phyloP scores from a whole-genome alignment of 2,888 invertebrate genomes.

The Myopa tessellatipennis region DNA sequence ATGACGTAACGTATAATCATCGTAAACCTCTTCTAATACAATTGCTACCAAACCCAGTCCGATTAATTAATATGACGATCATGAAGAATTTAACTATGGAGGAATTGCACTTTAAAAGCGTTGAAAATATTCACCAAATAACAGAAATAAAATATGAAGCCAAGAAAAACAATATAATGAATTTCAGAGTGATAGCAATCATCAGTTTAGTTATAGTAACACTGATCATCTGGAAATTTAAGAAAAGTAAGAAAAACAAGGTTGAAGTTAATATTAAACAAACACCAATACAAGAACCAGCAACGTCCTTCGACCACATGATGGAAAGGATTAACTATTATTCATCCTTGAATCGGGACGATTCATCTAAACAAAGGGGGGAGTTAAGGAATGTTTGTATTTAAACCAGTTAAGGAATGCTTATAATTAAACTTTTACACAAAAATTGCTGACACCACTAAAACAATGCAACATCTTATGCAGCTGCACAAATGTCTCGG shows the following conservation, averaged over 20 bases:
- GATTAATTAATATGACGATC: conserved; percentile 24
- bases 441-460: too few species aligned
- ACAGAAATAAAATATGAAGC: conserved; percentile 28
- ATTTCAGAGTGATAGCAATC: conserved; percentile 12
- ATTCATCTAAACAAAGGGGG: conserved; percentile 31
- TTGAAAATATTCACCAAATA: conserved; percentile 25
- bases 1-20: conserved; percentile 18
- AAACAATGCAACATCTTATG: too few species aligned
- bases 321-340: conserved; percentile 34
- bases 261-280: conserved; percentile 18
- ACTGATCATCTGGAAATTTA: conserved; percentile 5
- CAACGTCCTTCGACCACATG: too few species aligned
- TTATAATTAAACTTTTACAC: too few species aligned
- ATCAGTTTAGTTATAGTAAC: conserved; percentile 6
- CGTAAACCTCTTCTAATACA: conserved; percentile 25
- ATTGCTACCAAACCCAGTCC: conserved; percentile 25
- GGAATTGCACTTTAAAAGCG: conserved; percentile 18
- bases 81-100: conserved; percentile 26
- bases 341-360: conserved; percentile 28
- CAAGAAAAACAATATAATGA: conserved; percentile 24
- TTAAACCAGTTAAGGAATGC: too few species aligned
- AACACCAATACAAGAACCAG: conserved; percentile 18
- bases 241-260: conserved; percentile 9
- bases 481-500: too few species aligned
- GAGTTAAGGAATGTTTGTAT: conserved; percentile 12